Percentiles rank a stretch among this genome's conserved stretches.
phyloP scores from a whole-genome alignment of 2,113 vertebrate species.

The Menidia beryllina region DNA sequence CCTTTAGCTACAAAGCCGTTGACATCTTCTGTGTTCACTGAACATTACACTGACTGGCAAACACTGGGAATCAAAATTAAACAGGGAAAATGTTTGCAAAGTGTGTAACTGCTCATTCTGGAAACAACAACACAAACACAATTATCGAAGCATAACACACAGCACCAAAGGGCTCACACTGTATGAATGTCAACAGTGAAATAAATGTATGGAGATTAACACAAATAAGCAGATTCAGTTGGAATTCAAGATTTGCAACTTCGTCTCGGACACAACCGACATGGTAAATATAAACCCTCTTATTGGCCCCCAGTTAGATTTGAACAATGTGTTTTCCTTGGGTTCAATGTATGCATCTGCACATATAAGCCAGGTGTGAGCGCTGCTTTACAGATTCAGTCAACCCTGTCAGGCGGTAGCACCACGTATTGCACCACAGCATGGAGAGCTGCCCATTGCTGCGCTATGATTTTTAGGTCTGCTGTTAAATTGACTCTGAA shows the following conservation, averaged over 20 bases:
- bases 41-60: too few species aligned
- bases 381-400: slow-evolving; percentile 17
- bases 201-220: not conserved
- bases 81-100: slow-evolving; percentile 14
- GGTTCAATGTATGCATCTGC: slow-evolving; percentile 37
- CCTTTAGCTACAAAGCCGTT: too few species aligned
- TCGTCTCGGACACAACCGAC: slow-evolving; percentile 11
- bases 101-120: slow-evolving; percentile 39
- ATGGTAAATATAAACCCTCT: slow-evolving; percentile 60
- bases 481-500: slow-evolving; percentile 10
- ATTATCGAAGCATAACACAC: slow-evolving; percentile 30
- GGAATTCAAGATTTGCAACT: slow-evolving; percentile 10
- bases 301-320: slow-evolving; percentile 74
- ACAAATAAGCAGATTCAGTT: not conserved
- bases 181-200: slow-evolving; percentile 34
- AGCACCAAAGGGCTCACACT: slow-evolving; percentile 5
- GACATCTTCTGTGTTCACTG: too few species aligned
- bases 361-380: slow-evolving; percentile 1
- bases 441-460: slow-evolving; percentile 27
- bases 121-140: slow-evolving; percentile 32
- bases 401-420: slow-evolving; percentile 26
- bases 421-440: slow-evolving; percentile 2
- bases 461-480: slow-evolving; percentile 28
- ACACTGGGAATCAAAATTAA: too few species aligned
- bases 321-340: slow-evolving; percentile 50